Base-by-base conservation (phyloP, 2,113 vertebrate species). In the Calidris pugnax region DNA sequence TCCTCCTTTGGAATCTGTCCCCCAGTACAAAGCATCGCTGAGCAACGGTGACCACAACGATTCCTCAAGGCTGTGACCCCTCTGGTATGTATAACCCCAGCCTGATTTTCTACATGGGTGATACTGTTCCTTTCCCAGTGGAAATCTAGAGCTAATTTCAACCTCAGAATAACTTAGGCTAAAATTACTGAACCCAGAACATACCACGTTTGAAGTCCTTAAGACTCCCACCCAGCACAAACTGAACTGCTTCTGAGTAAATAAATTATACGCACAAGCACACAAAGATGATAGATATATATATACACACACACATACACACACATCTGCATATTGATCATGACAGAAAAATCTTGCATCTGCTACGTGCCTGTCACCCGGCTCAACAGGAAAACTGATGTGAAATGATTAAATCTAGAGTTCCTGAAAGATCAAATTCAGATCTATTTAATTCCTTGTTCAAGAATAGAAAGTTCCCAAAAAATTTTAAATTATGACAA, bases 101-200 rank as follows among this genome's bases (percentile, higher is more conserved):
- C 91, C 89, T 96, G 95, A 95, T 95, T 97, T 98, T 97, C 93
- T 94, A 48, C 96, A 96, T 81, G 77, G 92, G 88, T 96, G 95
- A 93, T 90, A 92, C 84, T 96, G 32, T 93, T 98, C 80, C 97
- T 94, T 92, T 97, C 94, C 90, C 93, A 96, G 15, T 91, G 93
- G 96, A 96, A 98, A 97, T 94, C 96, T 93, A 95, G 90, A 97
- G 96, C 91, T 96, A 96, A 98, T 98, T 97, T 97, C 51, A 91
- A 91, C 75, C 68, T 87, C 91, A 78, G 94, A 97, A 94, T 95
- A 97, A 97, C 95, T 93, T 92, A 89, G 87, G 45, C 73, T 88
- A 95, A 97, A 97, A 96, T 73, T 77, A 96, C 71, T 84, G 82
- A 90, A 89, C 57, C 39, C 80, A 66, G 21, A 92, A 79, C 88